A percentile compares a stretch with the other conserved stretches of the same genome.
Conservation (phyloP, 2,113 vertebrate genomes). For the Tachysurus vachellii region DNA sequence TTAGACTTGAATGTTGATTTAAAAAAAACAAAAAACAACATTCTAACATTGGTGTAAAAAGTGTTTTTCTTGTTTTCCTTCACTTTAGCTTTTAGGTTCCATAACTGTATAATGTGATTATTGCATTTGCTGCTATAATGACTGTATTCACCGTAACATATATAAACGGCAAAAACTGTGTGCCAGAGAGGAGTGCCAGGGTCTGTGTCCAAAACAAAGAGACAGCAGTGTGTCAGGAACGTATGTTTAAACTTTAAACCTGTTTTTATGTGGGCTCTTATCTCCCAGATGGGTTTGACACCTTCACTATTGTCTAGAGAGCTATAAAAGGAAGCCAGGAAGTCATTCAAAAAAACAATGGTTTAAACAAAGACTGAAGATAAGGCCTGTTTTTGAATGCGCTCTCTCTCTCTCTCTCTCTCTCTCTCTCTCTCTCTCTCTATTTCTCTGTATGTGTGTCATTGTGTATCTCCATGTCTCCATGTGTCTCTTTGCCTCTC, state of each 20-base stretch:
- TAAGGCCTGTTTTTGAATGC: background rate
- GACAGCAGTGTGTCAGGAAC: constrained; percentile 1
- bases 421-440: too few species aligned
- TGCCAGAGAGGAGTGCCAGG: background rate
- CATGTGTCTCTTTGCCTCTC: too few species aligned
- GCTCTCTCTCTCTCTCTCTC: too few species aligned
- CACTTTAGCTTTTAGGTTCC: background rate
- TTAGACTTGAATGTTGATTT: background rate
- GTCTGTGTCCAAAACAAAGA: constrained; percentile 19
- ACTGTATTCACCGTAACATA: background rate
- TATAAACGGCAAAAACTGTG: background rate
- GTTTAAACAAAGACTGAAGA: constrained; percentile 10
- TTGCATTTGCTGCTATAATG: background rate
- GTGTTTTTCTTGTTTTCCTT: background rate
- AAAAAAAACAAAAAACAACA: too few species aligned
- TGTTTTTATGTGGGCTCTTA: constrained; percentile 11
- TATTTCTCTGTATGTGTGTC: too few species aligned
- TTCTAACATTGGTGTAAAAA: too few species aligned
- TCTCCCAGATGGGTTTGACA: constrained; percentile 9
- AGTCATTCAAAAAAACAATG: background rate
- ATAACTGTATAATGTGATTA: background rate
- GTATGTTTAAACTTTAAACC: constrained; percentile 17
- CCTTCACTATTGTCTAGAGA: background rate
- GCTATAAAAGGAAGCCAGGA: background rate
- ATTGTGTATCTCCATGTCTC: too few species aligned